Evolutionary conservation across 2,888 invertebrate genomes (phyloP).

Genomic region (Cataglyphis altisquamis): DNA sequence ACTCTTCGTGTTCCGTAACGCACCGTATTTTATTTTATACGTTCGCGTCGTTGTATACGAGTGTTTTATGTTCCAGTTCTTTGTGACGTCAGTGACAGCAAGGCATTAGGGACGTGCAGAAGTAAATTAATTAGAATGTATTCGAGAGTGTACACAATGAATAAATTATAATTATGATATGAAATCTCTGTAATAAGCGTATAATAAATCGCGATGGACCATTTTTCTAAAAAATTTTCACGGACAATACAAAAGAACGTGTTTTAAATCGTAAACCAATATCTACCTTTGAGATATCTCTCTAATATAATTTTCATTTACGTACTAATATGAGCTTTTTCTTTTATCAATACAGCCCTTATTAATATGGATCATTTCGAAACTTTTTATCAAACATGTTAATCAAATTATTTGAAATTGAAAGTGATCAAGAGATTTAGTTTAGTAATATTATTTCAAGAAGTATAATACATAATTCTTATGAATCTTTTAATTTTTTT

Average conservation of each 20-base stretch:
- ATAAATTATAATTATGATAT: slow-evolving; percentile 31
- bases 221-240: not conserved
- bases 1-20: slow-evolving; percentile 53
- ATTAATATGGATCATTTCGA: not conserved
- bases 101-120: slow-evolving; percentile 10
- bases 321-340: not conserved
- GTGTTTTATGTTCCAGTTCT: slow-evolving; percentile 17
- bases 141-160: not conserved
- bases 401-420: not conserved
- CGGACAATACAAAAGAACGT: not conserved
- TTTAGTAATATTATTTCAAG: not conserved
- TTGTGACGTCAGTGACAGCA: not conserved
- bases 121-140: slow-evolving; percentile 33
- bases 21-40: slow-evolving; percentile 57
- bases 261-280: not conserved
- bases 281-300: not conserved
- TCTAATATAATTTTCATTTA: not conserved
- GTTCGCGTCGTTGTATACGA: not conserved
- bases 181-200: not conserved
- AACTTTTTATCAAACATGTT: not conserved
- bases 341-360: not conserved
- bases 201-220: not conserved
- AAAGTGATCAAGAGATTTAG: not conserved
- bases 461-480: not conserved
- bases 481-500: not conserved